phyloP scores from a whole-genome alignment of 2,797 vertebrate species.

The Propithecus perrieri region DNA sequence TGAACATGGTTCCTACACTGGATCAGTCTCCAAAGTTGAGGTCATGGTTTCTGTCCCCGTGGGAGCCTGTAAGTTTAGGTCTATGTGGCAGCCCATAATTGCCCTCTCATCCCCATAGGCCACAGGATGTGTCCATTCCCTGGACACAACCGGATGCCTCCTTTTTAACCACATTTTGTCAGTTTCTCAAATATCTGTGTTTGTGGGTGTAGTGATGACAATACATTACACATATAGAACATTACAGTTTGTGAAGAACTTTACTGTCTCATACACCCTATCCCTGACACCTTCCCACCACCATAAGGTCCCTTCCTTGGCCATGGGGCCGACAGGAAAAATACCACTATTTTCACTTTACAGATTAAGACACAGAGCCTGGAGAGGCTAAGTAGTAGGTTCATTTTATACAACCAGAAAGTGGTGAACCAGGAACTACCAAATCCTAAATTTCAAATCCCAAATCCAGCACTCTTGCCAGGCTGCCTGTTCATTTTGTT shows the following conservation, averaged over 20 bases:
- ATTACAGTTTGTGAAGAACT: not conserved
- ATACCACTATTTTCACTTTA: not conserved
- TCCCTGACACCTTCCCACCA: not conserved
- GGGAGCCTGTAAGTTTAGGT: not conserved
- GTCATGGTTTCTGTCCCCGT: not conserved
- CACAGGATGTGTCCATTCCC: not conserved
- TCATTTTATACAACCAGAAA: not conserved
- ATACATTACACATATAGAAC: not conserved
- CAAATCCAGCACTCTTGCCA: not conserved
- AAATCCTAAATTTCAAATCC: not conserved
- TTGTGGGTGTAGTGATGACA: not conserved
- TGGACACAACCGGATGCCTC: not conserved
- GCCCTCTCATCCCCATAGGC: not conserved
- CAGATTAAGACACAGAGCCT: not conserved
- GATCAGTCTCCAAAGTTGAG: not conserved
- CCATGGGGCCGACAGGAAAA: not conserved
- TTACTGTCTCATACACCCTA: not conserved
- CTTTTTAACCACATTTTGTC: not conserved
- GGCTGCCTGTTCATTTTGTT: not conserved
- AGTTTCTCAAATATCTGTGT: not conserved
- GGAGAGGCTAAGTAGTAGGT: not conserved
- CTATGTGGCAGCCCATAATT: not conserved
- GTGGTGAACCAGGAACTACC: not conserved
- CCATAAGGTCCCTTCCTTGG: not conserved
- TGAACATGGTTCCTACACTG: not conserved